Evolutionary conservation across 2,797 vertebrate genomes (phyloP), one percentile per base, ranked within the genome.

Genomic region (Babyrousa celebensis): DNA sequence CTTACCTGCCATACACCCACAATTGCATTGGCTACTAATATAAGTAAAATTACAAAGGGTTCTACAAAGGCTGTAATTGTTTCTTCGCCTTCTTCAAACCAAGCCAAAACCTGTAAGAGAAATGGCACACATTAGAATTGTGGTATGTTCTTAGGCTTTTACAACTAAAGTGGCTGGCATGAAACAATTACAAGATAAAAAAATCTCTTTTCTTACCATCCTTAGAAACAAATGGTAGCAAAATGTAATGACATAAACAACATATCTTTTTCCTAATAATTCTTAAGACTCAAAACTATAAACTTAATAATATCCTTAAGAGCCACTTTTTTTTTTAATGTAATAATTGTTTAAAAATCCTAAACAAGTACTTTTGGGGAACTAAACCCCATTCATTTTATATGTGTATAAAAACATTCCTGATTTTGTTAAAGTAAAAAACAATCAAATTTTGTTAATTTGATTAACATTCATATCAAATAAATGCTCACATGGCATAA

Each of bases 21-120:
- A 95, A 99, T 99, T 96, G 99, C 99, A 89, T 99, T 99, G 98
- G 99, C 99, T 98, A 99, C 99, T 96, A 99, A 99, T 98, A 99
- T 99, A 94, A 99, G 99, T 97, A 99, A 98, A 98, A 99, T 99
- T 97, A 99, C 99, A 98, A 99, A 99, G 98, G 99, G 99, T 97
- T 99, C 99, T 99, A 99, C 99, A 97, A 99, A 99, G 29, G 99
- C 99, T 96, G 99, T 99, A 97, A 99, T 99, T 7, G 99, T 99
- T 99, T 99, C 99, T 98, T 99, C 99, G 92, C 99, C 99, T 98
- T 99, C 99, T 98, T 99, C 99, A 98, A 99, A 99, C 99, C 99
- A 99, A 98, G 99, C 99, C 99, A 99, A 98, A 96, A 99, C 99
- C 99, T 99, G 97, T 21, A 99, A 98, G 40, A 98, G 48, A 98